Percentiles rank a stretch among this genome's conserved stretches.
These are phyloP conservation scores for Pterostichus madidus DNA, from an alignment of 2,888 invertebrate species.

Conservation along the genomic window DNA sequence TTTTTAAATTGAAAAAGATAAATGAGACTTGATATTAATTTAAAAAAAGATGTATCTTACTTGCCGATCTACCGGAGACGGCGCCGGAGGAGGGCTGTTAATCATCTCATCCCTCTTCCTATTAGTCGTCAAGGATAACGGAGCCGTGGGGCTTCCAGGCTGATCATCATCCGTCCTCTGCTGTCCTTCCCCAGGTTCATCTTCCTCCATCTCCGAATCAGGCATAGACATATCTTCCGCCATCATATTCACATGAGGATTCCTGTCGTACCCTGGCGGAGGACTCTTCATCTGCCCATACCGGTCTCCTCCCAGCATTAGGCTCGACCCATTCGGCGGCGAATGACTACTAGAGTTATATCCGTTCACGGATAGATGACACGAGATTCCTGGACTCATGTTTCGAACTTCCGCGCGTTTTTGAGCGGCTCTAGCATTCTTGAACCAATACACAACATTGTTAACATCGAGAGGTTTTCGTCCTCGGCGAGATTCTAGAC, in stretches of 20 bases:
- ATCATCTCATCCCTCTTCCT: conserved; percentile 80
- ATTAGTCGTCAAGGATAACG: conserved; percentile 85
- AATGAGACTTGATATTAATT: not conserved
- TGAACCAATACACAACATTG: conserved; percentile 98
- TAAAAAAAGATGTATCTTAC: conserved; percentile 28
- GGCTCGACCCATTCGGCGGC: conserved; percentile 82
- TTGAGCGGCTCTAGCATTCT: conserved; percentile 97
- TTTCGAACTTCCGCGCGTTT: conserved; percentile 91
- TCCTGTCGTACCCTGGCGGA: conserved; percentile 79
- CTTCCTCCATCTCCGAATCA: conserved; percentile 85
- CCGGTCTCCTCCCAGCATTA: conserved; percentile 79
- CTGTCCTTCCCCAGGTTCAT: conserved; percentile 78
- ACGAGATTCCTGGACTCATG: conserved; percentile 80
- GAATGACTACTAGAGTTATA: conserved; percentile 83
- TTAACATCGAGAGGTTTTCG: conserved; percentile 96
- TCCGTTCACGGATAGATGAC: conserved; percentile 82
- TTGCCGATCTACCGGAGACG: conserved; percentile 65
- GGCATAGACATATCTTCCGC: conserved; percentile 85
- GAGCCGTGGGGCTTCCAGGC: conserved; percentile 84
- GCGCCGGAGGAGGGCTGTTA: conserved; percentile 77
- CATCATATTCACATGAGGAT: conserved; percentile 80
- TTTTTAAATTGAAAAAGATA: not conserved
- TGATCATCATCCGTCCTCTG: conserved; percentile 78
- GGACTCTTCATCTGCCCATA: conserved; percentile 83
- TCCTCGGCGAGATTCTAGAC: conserved; percentile 93